A percentile compares a stretch with the other conserved stretches of the same genome.
Evolutionary conservation across 2,113 vertebrate species (phyloP).

Genomic region (Ginglymostoma cirratum): DNA sequence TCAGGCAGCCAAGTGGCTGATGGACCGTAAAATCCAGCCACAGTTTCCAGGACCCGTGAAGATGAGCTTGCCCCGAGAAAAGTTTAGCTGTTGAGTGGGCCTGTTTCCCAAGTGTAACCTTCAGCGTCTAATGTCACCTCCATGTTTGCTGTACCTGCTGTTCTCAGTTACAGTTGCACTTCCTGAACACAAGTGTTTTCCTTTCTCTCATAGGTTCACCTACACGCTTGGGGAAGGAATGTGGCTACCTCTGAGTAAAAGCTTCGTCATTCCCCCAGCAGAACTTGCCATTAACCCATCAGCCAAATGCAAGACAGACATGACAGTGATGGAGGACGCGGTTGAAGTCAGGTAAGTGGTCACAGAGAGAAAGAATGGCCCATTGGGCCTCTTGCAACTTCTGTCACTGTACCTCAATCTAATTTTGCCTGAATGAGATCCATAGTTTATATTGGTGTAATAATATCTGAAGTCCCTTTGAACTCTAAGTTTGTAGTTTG

Average conservation of each 20-base stretch:
- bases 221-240: constrained; percentile 95
- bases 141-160: too few species aligned
- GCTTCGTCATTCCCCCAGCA: constrained; percentile 90
- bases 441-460: not conserved
- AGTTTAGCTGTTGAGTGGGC: too few species aligned
- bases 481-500: not conserved
- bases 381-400: not conserved
- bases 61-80: too few species aligned
- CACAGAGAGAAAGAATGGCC: not conserved
- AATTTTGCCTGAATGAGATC: not conserved
- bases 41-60: not conserved
- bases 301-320: constrained; percentile 96
- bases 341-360: constrained; percentile 85
- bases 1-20: not conserved
- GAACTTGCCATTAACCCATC: constrained; percentile 97
- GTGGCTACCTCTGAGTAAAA: constrained; percentile 97
- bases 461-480: not conserved
- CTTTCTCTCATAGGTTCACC: constrained; percentile 72
- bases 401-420: not conserved
- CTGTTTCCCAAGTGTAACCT: too few species aligned
- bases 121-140: too few species aligned
- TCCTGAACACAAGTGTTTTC: not conserved
- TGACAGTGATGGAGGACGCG: constrained; percentile 97
- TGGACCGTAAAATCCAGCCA: not conserved
- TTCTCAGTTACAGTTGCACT: not conserved